phyloP scores from a whole-genome alignment of 2,888 invertebrate species.

The Ptilodon capucinus region DNA sequence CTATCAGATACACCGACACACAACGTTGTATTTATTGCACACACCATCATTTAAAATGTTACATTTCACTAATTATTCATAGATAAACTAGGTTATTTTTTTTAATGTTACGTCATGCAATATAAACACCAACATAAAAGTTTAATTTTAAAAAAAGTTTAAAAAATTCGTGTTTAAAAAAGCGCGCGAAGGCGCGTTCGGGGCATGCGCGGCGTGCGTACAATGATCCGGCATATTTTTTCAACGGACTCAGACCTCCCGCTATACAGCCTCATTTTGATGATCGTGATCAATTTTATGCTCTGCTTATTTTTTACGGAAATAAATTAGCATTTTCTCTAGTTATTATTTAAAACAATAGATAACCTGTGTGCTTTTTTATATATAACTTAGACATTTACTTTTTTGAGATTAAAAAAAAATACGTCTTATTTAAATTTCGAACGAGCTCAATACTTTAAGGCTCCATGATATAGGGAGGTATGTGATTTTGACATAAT shows the following conservation, averaged over 20 bases:
- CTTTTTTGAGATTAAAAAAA: too few species aligned
- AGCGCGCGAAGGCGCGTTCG: constrained; percentile 63
- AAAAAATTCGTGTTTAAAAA: constrained; percentile 54
- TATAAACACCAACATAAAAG: too few species aligned
- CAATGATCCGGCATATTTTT: constrained; percentile 61
- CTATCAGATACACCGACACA: constrained; percentile 25
- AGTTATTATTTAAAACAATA: constrained; percentile 7
- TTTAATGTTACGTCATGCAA: background rate
- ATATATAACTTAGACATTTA: too few species aligned
- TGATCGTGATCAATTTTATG: constrained; percentile 53
- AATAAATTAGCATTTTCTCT: constrained; percentile 2
- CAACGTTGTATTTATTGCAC: constrained; percentile 13
- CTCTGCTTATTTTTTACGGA: constrained; percentile 43
- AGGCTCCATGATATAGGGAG: too few species aligned
- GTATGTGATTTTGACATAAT: too few species aligned
- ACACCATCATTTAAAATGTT: constrained; percentile 30
- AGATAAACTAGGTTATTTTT: background rate
- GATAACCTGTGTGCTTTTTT: too few species aligned
- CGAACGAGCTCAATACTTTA: too few species aligned
- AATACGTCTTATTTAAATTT: too few species aligned
- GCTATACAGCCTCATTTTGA: constrained; percentile 49
- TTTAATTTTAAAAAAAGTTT: too few species aligned
- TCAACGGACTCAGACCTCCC: constrained; percentile 48
- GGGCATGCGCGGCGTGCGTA: constrained; percentile 64
- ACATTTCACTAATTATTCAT: background rate